Base-by-base conservation (phyloP, 2,113 vertebrate species). In the Chaetops frenatus region DNA sequence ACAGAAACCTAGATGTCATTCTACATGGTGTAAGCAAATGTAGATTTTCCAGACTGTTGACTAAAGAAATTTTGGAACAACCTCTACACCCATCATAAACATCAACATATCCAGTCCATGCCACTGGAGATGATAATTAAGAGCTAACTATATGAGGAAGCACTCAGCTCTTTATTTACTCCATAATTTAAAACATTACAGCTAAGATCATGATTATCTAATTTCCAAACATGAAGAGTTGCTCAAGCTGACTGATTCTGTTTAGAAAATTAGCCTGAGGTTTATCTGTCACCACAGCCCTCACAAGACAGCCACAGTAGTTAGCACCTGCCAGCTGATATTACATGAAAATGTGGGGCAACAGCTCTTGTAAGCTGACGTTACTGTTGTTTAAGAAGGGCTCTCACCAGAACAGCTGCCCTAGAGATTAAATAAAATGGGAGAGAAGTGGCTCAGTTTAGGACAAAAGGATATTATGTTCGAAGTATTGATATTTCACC, bases 11-110 rank as follows among this genome's bases (percentile, higher is more conserved):
- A 97, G 77, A 84, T 96, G 62, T 74, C 93, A 74, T n/a, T 70
- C 89, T 90, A 33, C 60, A 81, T 35, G 56, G 54, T 60, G 15
- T 66, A 78, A 96, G 38, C 78, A 93, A 95, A 90, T 53, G n/a
- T 94, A 72, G 90, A 87, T 93, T 97, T 97, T 96, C 84, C 64
- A 97, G 69, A 66, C 61, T 95, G 93, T 44, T 19, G 33, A 81
- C 62, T 50, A 81, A 84, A 96, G 90, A 92, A 96, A 95, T 87
- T 93, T 90, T 76, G 94, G 47, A 93, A 70, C 48, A 57, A 83
- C 51, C 94, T 94, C 87, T 94, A 60, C 71, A 97, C 95, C 85
- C 56, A 94, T 95, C 79, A 94, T 58, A 81, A 94, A 94, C 64
- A 47, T 66, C 42, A 13, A 38, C 67, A 86, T 64, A 86, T 70